Conservation (phyloP, 2,888 invertebrate genomes). For the Campoplex capitator region DNA sequence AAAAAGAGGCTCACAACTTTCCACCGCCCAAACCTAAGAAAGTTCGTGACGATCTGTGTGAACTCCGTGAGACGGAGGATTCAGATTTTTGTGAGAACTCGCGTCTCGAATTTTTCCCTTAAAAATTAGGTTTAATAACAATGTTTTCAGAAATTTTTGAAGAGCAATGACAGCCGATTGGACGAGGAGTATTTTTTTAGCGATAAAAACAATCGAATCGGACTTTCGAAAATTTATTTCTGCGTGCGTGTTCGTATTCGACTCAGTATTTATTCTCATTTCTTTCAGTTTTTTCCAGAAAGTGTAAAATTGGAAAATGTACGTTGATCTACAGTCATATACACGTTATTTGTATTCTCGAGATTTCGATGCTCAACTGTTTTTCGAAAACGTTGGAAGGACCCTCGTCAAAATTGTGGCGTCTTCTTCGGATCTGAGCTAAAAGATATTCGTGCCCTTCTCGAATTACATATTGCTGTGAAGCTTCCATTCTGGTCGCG, state of each 20-base stretch:
- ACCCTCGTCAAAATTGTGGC: constrained; percentile 52
- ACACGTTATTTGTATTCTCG: background rate
- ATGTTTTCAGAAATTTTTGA: background rate
- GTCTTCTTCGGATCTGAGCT: constrained; percentile 8
- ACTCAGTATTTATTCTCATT: background rate
- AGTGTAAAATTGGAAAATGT: background rate
- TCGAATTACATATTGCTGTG: constrained; percentile 66
- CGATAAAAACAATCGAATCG: background rate
- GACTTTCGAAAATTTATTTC: background rate
- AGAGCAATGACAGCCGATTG: background rate
- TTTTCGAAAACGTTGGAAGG: constrained; percentile 47
- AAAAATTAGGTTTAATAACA: background rate
- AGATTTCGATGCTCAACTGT: constrained; percentile 29
- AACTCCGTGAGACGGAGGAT: constrained; percentile 44
- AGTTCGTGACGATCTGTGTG: constrained; percentile 73
- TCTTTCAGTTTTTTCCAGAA: background rate
- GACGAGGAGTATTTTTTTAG: background rate
- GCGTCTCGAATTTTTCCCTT: constrained; percentile 21
- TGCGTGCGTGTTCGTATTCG: background rate
- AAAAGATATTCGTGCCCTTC: constrained; percentile 54
- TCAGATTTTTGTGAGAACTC: constrained; percentile 48
- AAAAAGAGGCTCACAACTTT: constrained; percentile 42
- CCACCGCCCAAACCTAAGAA: constrained; percentile 13
- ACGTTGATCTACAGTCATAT: background rate
- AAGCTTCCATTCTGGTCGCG: constrained; percentile 42